Evolutionary conservation across 2,113 vertebrate species (phyloP).

Genomic region (Eurypyga helias): DNA sequence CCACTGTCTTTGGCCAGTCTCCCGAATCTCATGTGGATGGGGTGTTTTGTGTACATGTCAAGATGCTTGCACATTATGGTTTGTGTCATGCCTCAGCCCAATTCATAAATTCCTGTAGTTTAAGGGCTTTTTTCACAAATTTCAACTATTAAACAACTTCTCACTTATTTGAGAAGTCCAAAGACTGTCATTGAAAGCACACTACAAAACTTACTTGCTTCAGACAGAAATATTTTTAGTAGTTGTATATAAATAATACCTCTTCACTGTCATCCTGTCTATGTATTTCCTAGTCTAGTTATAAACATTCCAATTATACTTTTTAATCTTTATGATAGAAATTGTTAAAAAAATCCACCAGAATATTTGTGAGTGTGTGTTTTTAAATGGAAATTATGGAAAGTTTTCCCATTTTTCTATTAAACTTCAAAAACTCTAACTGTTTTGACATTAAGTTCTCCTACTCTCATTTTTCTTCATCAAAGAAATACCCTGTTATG

Average conservation of each 20-base stretch:
- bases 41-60: rapidly evolving
- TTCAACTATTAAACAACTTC: background rate
- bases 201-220: background rate
- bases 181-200: background rate
- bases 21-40: background rate
- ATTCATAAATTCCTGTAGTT: background rate
- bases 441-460: background rate
- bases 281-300: background rate
- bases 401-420: background rate
- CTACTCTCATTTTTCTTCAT: background rate
- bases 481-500: background rate
- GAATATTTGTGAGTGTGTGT: background rate
- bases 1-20: background rate
- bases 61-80: rapidly evolving
- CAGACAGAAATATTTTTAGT: background rate
- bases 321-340: background rate
- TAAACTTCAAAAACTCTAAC: background rate
- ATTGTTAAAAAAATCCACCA: background rate
- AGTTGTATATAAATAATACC: background rate
- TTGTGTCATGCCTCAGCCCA: background rate
- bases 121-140: background rate
- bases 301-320: background rate
- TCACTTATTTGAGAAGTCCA: background rate
- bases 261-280: background rate
- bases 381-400: background rate